Base-by-base conservation (phyloP, 2,797 vertebrate genomes). In the Nyctalus aviator region DNA sequence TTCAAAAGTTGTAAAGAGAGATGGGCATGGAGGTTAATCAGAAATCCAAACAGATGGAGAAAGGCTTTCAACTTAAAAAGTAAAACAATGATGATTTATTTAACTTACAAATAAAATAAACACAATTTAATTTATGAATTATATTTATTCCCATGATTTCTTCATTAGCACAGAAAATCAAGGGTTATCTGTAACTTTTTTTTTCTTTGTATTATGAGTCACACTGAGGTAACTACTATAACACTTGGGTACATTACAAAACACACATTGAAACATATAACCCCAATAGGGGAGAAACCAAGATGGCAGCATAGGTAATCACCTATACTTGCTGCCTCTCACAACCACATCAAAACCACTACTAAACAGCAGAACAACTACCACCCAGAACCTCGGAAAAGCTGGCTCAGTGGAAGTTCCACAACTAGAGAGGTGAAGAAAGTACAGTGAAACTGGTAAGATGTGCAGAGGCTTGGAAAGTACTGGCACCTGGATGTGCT, bases 151-250 rank as follows among this genome's bases (percentile, higher is more conserved):
- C 32, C 62, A 6, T 50, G n/a, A 55, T 81, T 81, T 89, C 35
- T 30, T 89, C 20, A 62, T 46, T 69, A 77, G 30, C 68, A 69
- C 25, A 48, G 50, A 94, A 92, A 94, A 92, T 77, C 48, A 72
- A 82, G 53, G 71, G 4, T 8, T 79, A 20, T 59, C 35, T 6
- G 2, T 12, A 20, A 44, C 18, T 76, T 83, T 64, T 9, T 68
- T 85, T 37, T 44, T 35, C 17, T 77, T 3, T 62, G 90, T 59
- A 44, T 75, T 83, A 35, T 10, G 68, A 72, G 62, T 72, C 44
- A 37, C 20, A 14, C 48, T 15, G 32, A 84, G 37, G 6, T 62
- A 55, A 75, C n/a, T 27, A 64, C 9, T 46, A 6, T 6, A 88
- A 37, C 5, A 37, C 25, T 46, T 35, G 68, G 35, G 14, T 21